These are phyloP conservation scores for Chydorus sphaericus DNA, from an alignment of 2,888 invertebrate genomes.

Conservation along the genomic window DNA sequence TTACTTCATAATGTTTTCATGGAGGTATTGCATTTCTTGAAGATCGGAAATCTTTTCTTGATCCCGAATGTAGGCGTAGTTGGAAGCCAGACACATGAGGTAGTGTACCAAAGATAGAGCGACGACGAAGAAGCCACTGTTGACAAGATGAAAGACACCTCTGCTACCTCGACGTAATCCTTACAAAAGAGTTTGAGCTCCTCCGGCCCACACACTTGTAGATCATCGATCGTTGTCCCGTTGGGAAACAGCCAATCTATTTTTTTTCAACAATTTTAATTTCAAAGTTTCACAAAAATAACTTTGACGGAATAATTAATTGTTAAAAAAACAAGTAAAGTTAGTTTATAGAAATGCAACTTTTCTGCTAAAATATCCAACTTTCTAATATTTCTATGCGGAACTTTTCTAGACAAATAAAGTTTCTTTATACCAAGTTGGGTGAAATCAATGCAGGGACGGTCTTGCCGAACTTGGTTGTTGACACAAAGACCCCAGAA, in stretches of 20 bases:
- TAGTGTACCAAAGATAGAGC: conserved; percentile 79
- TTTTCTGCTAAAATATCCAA: too few species aligned
- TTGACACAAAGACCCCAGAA: conserved; percentile 76
- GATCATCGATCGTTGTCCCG: conserved; percentile 55
- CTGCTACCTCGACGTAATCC: conserved; percentile 79
- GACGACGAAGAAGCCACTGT: conserved; percentile 70
- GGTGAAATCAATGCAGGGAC: conserved; percentile 65
- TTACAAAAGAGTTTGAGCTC: conserved; percentile 77
- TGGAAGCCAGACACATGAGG: conserved; percentile 84
- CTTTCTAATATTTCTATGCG: too few species aligned
- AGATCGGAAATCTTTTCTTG: conserved; percentile 86
- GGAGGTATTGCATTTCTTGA: conserved; percentile 74
- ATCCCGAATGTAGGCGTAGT: conserved; percentile 88
- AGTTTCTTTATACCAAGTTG: conserved; percentile 51
- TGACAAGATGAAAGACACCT: conserved; percentile 77
- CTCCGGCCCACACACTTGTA: conserved; percentile 65
- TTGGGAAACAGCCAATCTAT: conserved; percentile 73
- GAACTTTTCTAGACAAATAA: not conserved
- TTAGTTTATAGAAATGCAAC: not conserved
- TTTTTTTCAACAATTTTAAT: too few species aligned
- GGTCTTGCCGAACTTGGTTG: conserved; percentile 47
- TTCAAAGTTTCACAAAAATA: conserved; percentile 6
- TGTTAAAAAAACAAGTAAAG: conserved; percentile 5
- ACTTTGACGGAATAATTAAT: conserved; percentile 16
- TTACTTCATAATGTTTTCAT: conserved; percentile 38